Percentiles rank a stretch among this genome's conserved stretches.
These are phyloP conservation scores for Erinaceus europaeus DNA, from an alignment of 2,113 vertebrate species.

Conservation along the genomic window DNA sequence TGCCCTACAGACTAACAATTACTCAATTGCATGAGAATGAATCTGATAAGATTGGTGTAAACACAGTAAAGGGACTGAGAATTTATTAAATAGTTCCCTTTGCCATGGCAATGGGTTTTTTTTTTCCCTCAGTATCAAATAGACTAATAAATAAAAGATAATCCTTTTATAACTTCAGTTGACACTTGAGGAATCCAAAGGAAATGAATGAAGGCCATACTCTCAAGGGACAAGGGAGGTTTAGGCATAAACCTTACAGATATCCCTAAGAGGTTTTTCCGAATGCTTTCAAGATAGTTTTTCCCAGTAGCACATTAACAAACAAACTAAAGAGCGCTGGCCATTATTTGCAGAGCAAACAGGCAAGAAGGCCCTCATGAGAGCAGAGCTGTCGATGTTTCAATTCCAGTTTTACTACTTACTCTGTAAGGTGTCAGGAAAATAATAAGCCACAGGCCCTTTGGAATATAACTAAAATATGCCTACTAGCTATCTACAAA, in stretches of 20 bases:
- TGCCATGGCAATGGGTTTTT: conserved; percentile 21
- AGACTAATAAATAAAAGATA: conserved; percentile 14
- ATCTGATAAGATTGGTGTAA: background rate
- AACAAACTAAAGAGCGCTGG: background rate
- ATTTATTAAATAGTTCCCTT: background rate
- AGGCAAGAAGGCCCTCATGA: background rate
- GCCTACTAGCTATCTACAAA: too few relatives aligned
- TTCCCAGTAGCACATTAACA: background rate
- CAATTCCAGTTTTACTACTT: background rate
- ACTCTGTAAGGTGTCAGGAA: background rate
- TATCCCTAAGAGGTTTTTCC: background rate
- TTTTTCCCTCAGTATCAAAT: too few relatives aligned
- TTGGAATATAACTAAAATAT: too few relatives aligned
- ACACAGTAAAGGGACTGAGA: background rate
- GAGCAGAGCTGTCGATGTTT: background rate
- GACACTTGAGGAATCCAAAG: background rate
- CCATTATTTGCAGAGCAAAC: conserved; percentile 56
- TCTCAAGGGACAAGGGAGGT: conserved; percentile 21
- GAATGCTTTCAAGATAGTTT: background rate
- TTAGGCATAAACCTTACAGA: background rate
- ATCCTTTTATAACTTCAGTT: conserved; percentile 25
- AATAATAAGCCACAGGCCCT: too few relatives aligned
- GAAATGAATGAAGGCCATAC: conserved; percentile 2
- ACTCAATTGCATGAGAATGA: background rate
- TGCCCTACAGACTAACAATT: background rate